A percentile compares a stretch with the other conserved stretches of the same genome.
Evolutionary conservation across 2,888 invertebrate genomes (phyloP).

Genomic region (Digitonthophagus gazella): DNA sequence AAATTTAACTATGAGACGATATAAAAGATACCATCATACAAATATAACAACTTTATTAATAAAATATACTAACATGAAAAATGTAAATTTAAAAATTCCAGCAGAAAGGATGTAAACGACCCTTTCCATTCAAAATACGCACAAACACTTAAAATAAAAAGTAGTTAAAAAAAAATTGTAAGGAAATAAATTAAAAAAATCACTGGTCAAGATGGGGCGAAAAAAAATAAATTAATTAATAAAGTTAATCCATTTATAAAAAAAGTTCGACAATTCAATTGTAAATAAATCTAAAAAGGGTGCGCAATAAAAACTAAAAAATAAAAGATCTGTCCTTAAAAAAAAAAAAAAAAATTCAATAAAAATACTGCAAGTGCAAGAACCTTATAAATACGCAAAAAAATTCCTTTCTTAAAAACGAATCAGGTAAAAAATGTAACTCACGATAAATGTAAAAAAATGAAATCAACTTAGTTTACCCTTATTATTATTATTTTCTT

Average conservation of each 20-base stretch:
- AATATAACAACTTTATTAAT: conserved; percentile 48
- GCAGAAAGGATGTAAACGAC: conserved; percentile 20
- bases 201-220: conserved; percentile 1
- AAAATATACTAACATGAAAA: conserved; percentile 41
- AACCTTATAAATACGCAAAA: not conserved
- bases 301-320: not conserved
- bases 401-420: not conserved
- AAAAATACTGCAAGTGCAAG: not conserved
- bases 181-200: conserved; percentile 26
- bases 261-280: too few relatives aligned
- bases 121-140: conserved; percentile 16
- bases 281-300: not conserved
- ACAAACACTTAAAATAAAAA: conserved; percentile 19
- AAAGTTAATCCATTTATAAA: too few relatives aligned
- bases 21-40: conserved; percentile 33
- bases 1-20: too few relatives aligned
- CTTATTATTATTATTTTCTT: too few relatives aligned
- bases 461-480: too few relatives aligned
- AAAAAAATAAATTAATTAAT: not conserved
- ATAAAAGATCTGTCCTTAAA: not conserved
- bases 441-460: too few relatives aligned
- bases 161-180: conserved; percentile 35
- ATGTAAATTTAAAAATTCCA: conserved; percentile 41
- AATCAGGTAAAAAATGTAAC: not conserved
- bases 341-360: too few relatives aligned